A percentile compares a stretch with the other conserved stretches of the same genome.
Conservation (phyloP, 2,797 vertebrate genomes). For the Borostomias antarcticus region DNA sequence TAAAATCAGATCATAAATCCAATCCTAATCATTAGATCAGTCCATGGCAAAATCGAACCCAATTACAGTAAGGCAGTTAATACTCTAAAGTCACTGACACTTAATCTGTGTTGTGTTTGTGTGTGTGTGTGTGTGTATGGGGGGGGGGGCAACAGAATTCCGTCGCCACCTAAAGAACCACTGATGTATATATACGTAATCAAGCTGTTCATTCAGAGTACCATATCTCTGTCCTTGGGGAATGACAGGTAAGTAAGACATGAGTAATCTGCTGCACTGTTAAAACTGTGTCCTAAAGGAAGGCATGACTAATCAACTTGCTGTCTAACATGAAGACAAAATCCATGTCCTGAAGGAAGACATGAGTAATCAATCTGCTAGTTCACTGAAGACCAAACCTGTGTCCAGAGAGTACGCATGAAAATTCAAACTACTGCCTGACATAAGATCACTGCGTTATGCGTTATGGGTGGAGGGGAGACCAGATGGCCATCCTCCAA, state of each 20-base stretch:
- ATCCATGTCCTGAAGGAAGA: background rate
- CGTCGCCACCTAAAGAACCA: too few species aligned
- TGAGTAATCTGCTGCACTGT: too few species aligned
- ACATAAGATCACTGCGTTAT: conserved; percentile 18
- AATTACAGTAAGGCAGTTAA: background rate
- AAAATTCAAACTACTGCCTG: background rate
- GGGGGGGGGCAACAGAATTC: too few species aligned
- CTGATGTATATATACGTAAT: too few species aligned
- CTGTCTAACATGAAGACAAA: background rate
- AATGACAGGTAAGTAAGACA: too few species aligned
- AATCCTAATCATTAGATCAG: background rate
- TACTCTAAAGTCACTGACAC: background rate
- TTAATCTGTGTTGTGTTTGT: background rate
- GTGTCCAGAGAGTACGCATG: background rate
- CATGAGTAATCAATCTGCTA: conserved; percentile 4
- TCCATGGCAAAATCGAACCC: background rate
- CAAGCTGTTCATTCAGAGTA: too few species aligned
- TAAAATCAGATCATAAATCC: too few species aligned
- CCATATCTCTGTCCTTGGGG: background rate
- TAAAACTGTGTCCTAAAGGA: too few species aligned
- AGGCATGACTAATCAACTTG: conserved; percentile 31
- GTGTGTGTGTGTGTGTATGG: background rate
- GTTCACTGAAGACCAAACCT: conserved; percentile 26
- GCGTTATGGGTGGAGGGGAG: conserved; percentile 45
- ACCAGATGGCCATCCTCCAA: conserved; percentile 59